Evolutionary conservation across 2,888 invertebrate species (phyloP), one percentile per base, ranked within the genome.

Genomic region (Hoplodrina blanda): DNA sequence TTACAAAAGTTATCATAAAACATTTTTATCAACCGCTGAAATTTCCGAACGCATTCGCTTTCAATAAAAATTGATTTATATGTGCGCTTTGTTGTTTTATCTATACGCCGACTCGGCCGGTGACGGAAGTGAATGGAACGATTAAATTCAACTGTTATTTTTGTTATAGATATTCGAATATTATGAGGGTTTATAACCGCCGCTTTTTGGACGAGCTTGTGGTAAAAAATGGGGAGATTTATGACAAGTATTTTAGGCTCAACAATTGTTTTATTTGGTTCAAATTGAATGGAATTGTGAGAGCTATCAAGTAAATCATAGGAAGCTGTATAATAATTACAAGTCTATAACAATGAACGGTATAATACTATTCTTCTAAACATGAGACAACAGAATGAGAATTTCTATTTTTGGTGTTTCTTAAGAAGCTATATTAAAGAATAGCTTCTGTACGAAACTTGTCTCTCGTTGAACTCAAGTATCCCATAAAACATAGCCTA

Each of bases 31-130:
- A 69, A 71, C 72, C 70, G 60, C 63, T 73, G 81, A 82, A 76
- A 74, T 65, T 54, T 60, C 56, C 66, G 50, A 60, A 73, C 46
- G 54, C 59, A 57, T 65, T 71, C 80, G 49, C 53, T 82, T 83
- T 82, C 80, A 85, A 80, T 85, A 82, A 82, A 78, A 84, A 80
- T 54, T 84, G 82, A 83, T 84, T 82, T 82, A 85, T 77, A 61
- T 66, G n/a, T 37, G 10, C 59, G 72, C 67, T 74, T 73, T 76
- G 78, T 84, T 80, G 65, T 73, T 73, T 77, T 82, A 82, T 83
- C 80, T 82, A 19, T 15, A 57, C 46, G 10, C 13, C 20, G 57
- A 30, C n/a, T 54, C 30, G 65, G 25, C 4, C 13, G 33, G 66
- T 63, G 57, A 64, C 78, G 78, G 78, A 77, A 78, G n/a, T 49